Percentiles rank a stretch among this genome's conserved stretches.
These are phyloP conservation scores for Varecia variegata DNA, from an alignment of 2,797 vertebrate genomes.

Conservation along the genomic window DNA sequence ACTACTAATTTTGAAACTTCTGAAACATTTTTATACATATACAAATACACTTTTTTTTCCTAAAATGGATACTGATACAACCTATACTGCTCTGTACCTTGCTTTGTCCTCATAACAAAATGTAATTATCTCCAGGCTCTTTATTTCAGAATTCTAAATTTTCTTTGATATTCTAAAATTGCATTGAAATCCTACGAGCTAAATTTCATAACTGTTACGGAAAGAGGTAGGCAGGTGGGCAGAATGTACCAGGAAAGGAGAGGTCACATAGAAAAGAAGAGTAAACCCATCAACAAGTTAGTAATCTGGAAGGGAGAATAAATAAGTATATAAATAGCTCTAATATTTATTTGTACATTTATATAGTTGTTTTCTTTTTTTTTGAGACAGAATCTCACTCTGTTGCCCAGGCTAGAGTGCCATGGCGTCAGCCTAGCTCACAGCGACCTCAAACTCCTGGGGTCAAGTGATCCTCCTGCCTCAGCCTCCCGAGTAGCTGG, in stretches of 20 bases:
- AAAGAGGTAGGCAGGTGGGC: background rate
- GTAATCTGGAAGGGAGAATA: background rate
- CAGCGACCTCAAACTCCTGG: too few species aligned
- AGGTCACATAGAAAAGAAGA: background rate
- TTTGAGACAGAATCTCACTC: too few species aligned
- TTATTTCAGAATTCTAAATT: background rate
- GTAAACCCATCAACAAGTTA: background rate
- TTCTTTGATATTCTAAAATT: background rate
- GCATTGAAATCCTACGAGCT: background rate
- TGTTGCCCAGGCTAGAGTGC: too few species aligned
- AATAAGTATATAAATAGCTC: background rate
- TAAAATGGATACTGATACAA: background rate
- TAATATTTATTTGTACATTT: background rate
- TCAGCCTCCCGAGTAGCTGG: too few species aligned
- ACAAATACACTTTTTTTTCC: background rate
- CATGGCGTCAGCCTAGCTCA: too few species aligned
- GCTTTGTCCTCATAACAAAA: background rate
- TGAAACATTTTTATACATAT: background rate
- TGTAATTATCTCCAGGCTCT: background rate
- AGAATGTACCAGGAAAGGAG: background rate
- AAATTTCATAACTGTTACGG: background rate
- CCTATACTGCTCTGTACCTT: background rate
- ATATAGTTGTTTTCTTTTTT: too few species aligned
- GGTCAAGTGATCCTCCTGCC: too few species aligned
- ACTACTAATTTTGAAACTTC: background rate